Evolutionary conservation across 2,888 invertebrate genomes (phyloP).

Genomic region (Dinocampus coccinellae): DNA sequence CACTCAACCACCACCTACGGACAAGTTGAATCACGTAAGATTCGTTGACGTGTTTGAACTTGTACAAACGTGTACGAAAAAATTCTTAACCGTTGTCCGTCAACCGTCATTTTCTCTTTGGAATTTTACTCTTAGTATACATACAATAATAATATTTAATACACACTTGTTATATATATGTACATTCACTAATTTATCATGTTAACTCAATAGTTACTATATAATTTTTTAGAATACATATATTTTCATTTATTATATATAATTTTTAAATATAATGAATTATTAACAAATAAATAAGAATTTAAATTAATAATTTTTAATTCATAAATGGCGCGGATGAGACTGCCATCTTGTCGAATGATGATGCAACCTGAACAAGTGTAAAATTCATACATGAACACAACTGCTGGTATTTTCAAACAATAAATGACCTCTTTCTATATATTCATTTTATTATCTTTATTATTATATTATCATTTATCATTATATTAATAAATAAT

Average conservation of each 20-base stretch:
- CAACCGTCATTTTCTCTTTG: too few species aligned
- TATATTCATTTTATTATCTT: conserved; percentile 8
- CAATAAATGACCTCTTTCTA: conserved; percentile 4
- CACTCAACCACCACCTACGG: too few species aligned
- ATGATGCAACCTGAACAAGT: conserved; percentile 41
- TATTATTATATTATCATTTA: not conserved
- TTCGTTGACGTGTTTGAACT: conserved; percentile 43
- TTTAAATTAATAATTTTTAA: too few species aligned
- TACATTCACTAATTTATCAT: too few species aligned
- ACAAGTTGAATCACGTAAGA: too few species aligned
- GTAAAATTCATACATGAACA: conserved; percentile 23
- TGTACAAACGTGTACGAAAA: conserved; percentile 31
- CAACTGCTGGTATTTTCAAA: conserved; percentile 27
- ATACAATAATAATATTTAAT: too few species aligned
- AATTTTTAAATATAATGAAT: not conserved
- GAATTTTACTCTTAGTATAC: too few species aligned
- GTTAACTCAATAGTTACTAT: too few species aligned
- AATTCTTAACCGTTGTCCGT: too few species aligned
- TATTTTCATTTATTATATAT: not conserved
- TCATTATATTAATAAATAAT: too few species aligned
- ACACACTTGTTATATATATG: too few species aligned
- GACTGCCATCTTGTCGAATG: conserved; percentile 45
- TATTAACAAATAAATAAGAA: not conserved
- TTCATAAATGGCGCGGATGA: conserved; percentile 23
- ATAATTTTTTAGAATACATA: too few species aligned